Conservation (phyloP, 2,113 vertebrate species). For the Myiopsitta monachus region DNA sequence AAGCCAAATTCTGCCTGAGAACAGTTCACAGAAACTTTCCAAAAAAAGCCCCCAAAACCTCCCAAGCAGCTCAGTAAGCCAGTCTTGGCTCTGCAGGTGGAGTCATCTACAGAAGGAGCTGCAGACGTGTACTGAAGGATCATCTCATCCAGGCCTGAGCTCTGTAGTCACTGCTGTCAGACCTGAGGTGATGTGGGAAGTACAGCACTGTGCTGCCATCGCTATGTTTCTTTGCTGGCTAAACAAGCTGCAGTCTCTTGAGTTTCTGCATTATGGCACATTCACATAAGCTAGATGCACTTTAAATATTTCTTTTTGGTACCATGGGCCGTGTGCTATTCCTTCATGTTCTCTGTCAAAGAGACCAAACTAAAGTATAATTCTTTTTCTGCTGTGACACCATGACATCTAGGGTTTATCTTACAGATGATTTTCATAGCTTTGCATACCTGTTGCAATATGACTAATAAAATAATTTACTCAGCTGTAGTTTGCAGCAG, state of each 20-base stretch:
- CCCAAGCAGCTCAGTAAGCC: neutral
- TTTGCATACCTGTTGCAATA: neutral
- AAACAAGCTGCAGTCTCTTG: neutral
- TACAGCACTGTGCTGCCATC: neutral
- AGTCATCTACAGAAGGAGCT: neutral
- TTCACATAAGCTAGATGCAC: neutral
- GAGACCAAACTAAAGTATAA: neutral
- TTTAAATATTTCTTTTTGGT: neutral
- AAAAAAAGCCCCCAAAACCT: neutral
- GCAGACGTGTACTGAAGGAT: neutral
- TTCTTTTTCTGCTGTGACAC: neutral
- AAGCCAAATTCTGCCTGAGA: slow-evolving; percentile 20
- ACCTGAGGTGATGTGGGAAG: neutral
- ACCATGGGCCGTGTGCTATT: neutral
- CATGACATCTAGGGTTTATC: neutral
- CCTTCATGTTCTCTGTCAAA: neutral
- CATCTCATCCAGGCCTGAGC: neutral
- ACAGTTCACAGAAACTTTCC: slow-evolving; percentile 21
- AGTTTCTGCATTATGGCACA: neutral
- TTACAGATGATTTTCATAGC: neutral
- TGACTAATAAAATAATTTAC: neutral
- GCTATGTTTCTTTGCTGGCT: neutral
- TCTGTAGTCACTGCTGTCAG: neutral
- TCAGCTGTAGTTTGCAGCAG: neutral
- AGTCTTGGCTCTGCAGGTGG: neutral